Evolutionary conservation across 1,140 invertebrate genomes (phyloP).

Genomic region (Adelges cooleyi): DNA sequence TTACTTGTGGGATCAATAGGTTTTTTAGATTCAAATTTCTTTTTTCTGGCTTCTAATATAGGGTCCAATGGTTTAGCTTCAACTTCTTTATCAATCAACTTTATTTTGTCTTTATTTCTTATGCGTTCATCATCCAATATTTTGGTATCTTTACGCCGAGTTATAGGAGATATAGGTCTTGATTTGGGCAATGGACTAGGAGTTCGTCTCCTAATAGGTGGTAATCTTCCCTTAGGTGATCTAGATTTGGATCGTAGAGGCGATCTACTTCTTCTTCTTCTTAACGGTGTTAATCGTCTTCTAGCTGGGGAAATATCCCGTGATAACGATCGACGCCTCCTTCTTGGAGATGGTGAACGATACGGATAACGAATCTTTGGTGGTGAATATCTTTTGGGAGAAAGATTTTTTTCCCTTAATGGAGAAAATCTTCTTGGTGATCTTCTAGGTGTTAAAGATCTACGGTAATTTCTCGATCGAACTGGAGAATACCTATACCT

Average conservation of each 20-base stretch:
- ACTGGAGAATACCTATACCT: slow-evolving; percentile 13
- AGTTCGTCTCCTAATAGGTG: slow-evolving; percentile 1
- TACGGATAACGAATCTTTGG: slow-evolving; percentile 5
- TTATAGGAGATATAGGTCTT: not conserved
- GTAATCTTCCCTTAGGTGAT: not conserved
- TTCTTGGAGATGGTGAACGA: slow-evolving; percentile 19
- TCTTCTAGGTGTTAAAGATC: slow-evolving; percentile 7
- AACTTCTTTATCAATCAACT: not conserved
- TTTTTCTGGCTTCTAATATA: slow-evolving; percentile 28
- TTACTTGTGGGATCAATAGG: slow-evolving; percentile 20
- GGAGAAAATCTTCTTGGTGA: slow-evolving; percentile 7
- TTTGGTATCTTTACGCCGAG: slow-evolving; percentile 12
- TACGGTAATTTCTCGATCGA: not conserved
- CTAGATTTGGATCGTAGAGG: slow-evolving; percentile 9
- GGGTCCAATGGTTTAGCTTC: slow-evolving; percentile 1
- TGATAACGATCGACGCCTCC: slow-evolving; percentile 13
- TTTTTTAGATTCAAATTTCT: slow-evolving; percentile 28
- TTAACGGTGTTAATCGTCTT: slow-evolving; percentile 19
- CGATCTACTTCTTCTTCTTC: slow-evolving; percentile 22
- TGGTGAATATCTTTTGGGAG: slow-evolving; percentile 1
- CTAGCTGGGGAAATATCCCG: not conserved
- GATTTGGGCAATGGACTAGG: slow-evolving; percentile 17
- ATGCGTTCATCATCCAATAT: not conserved
- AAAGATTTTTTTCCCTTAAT: slow-evolving; percentile 19
- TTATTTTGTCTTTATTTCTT: not conserved